phyloP scores from a whole-genome alignment of 2,113 vertebrate species.

The Natator depressus region DNA sequence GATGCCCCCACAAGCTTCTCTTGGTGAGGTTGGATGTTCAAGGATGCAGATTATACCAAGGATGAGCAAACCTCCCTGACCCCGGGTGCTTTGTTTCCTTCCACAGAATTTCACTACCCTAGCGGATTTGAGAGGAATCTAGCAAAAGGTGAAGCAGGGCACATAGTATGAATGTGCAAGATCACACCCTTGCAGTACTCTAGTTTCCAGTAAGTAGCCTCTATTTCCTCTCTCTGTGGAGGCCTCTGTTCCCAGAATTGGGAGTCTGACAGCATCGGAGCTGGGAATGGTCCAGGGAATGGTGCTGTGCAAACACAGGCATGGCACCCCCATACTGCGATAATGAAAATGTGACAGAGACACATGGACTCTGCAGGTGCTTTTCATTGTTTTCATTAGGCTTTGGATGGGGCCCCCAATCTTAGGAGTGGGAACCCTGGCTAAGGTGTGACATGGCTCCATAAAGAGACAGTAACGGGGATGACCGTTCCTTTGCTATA shows the following conservation, averaged over 20 bases:
- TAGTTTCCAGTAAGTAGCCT: neutral
- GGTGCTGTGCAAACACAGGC: neutral
- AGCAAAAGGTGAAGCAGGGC: neutral
- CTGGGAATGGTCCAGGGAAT: neutral
- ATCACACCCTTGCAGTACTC: neutral
- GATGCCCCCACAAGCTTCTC: neutral
- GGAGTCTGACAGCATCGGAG: neutral
- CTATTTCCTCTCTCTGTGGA: neutral
- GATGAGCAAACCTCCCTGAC: neutral
- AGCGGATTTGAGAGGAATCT: neutral
- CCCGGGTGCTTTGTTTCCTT: neutral
- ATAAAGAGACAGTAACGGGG: neutral
- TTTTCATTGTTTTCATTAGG: neutral
- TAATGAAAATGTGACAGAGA: neutral
- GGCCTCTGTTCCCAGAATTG: neutral
- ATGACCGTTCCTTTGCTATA: neutral
- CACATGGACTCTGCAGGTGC: neutral
- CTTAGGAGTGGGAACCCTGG: neutral
- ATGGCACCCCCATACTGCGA: no score
- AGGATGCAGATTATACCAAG: neutral
- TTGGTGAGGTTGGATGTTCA: neutral
- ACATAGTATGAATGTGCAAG: neutral
- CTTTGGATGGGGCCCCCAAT: neutral
- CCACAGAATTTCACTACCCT: neutral
- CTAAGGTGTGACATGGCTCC: neutral